phyloP scores from a whole-genome alignment of 2,797 vertebrate species.

The Phalanger gymnotis region DNA sequence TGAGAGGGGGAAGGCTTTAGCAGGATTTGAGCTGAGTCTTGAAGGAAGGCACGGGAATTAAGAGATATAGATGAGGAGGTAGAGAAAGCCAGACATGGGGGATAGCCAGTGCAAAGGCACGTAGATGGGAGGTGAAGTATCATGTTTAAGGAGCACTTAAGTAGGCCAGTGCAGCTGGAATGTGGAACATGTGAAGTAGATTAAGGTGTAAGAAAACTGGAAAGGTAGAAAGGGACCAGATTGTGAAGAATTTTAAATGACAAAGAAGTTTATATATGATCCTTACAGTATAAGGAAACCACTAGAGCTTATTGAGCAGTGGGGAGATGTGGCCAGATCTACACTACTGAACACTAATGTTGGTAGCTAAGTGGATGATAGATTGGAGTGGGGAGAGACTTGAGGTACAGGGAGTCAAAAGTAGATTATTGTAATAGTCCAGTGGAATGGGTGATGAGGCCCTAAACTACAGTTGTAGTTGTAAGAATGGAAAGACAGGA shows the following conservation, averaged over 20 bases:
- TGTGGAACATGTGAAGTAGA: neutral
- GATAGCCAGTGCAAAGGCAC: neutral
- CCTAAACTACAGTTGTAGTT: neutral
- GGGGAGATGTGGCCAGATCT: neutral
- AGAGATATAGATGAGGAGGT: neutral
- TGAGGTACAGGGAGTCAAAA: neutral
- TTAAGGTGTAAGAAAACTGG: neutral
- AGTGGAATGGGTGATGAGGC: neutral
- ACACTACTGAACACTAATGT: neutral
- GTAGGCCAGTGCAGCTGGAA: neutral
- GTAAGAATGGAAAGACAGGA: neutral
- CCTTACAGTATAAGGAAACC: neutral
- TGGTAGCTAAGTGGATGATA: neutral
- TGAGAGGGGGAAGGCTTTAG: neutral
- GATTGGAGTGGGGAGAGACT: neutral
- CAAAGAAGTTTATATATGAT: neutral
- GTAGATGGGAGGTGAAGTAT: neutral
- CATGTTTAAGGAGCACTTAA: neutral
- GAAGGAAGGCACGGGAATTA: neutral
- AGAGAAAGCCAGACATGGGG: neutral
- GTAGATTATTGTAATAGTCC: neutral
- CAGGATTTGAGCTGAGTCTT: neutral
- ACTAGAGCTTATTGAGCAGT: neutral
- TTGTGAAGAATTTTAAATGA: neutral
- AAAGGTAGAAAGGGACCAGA: neutral